Percentiles rank a stretch among this genome's conserved stretches.
Conservation (phyloP, 1,140 invertebrate genomes). For the Tetragnatha versicolor region DNA sequence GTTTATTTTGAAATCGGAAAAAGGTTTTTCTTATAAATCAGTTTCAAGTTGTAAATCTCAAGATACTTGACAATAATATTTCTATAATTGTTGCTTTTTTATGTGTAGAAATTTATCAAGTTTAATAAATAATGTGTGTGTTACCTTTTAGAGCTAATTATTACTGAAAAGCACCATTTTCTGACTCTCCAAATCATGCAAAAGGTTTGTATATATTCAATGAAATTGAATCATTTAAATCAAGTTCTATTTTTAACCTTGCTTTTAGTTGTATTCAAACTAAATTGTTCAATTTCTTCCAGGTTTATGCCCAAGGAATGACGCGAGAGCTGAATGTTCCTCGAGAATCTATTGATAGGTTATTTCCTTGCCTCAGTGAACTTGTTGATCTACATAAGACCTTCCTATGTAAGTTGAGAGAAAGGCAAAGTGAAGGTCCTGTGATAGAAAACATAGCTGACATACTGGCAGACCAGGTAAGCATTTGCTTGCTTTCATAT, state of each 20-base stretch:
- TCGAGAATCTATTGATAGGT: constrained; percentile 74
- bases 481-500: not conserved
- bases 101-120: not conserved
- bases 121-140: constrained; percentile 1
- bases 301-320: constrained; percentile 89
- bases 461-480: constrained; percentile 80
- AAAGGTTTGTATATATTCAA: constrained; percentile 61
- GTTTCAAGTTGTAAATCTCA: too few relatives aligned
- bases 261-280: not conserved
- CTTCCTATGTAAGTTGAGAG: constrained; percentile 79
- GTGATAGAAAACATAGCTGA: constrained; percentile 84
- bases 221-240: not conserved
- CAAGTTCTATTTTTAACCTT: not conserved
- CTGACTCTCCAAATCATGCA: constrained; percentile 92
- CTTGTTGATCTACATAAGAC: constrained; percentile 85
- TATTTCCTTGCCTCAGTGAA: constrained; percentile 89
- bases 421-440: constrained; percentile 75
- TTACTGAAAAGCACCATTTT: constrained; percentile 96
- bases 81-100: not conserved
- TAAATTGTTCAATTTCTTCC: constrained; percentile 23
- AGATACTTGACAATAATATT: too few relatives aligned
- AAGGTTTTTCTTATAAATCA: too few relatives aligned
- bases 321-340: constrained; percentile 76
- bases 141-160: constrained; percentile 82
- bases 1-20: too few relatives aligned